Conservation (phyloP, 2,888 invertebrate species). For the Cyrtodaria siliqua region DNA sequence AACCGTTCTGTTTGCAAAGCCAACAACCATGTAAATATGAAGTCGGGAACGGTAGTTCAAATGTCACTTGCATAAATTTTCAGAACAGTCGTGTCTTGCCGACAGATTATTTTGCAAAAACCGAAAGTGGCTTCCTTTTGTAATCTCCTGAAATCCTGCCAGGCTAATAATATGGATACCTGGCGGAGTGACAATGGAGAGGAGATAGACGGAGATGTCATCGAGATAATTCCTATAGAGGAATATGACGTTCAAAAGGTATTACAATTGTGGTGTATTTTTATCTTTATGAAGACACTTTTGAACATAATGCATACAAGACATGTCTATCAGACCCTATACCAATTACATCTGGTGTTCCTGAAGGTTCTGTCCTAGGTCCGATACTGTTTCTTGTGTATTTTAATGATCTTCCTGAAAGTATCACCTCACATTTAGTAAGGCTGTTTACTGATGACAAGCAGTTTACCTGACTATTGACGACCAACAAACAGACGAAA, state of each 20-base stretch:
- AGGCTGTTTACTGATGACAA: no score
- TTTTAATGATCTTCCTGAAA: no score
- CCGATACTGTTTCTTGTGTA: no score
- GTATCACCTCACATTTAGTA: no score
- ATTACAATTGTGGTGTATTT: no score
- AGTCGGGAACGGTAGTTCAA: neutral
- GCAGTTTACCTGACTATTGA: no score
- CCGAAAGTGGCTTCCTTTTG: conserved; percentile 61
- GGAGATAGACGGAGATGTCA: conserved; percentile 71
- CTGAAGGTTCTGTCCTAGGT: no score
- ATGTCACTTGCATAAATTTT: conserved; percentile 41
- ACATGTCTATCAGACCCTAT: no score
- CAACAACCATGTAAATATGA: neutral
- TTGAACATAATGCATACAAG: no score
- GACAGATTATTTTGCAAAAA: conserved; percentile 1
- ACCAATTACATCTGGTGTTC: no score
- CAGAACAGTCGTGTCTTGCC: neutral
- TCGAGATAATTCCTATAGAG: conserved; percentile 78
- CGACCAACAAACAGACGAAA: no score
- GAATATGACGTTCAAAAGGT: conserved; percentile 80
- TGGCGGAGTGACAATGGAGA: conserved; percentile 58
- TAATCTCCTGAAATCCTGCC: conserved; percentile 57
- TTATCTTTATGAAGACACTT: no score
- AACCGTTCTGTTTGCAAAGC: neutral
- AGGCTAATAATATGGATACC: conserved; percentile 54